phyloP scores from a whole-genome alignment of 2,797 vertebrate genomes.

The Dendrocincla fuliginosa region DNA sequence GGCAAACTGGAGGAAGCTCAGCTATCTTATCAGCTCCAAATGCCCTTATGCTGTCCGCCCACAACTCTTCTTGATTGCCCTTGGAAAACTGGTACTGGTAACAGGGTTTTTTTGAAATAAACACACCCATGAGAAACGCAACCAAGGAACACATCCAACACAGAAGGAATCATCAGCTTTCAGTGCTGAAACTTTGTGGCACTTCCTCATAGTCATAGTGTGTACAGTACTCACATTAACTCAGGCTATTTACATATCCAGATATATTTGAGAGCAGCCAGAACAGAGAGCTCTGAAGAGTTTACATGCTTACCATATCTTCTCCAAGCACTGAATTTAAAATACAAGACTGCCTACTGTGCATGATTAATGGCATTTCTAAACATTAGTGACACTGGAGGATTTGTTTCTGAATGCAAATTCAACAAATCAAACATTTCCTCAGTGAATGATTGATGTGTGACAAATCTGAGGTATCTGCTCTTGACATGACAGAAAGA shows the following conservation, averaged over 20 bases:
- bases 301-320: not conserved
- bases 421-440: not conserved
- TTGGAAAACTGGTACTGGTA: not conserved
- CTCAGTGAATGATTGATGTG: not conserved
- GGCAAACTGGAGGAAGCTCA: not conserved
- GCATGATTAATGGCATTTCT: not conserved
- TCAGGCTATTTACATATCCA: not conserved
- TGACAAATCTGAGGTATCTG: not conserved
- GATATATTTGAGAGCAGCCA: not conserved
- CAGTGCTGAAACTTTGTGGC: not conserved
- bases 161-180: not conserved
- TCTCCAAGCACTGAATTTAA: not conserved
- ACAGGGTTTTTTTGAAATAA: not conserved
- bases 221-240: not conserved
- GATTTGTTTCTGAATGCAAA: slow-evolving; percentile 2
- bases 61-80: not conserved
- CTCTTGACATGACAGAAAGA: not conserved
- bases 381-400: not conserved
- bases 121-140: not conserved
- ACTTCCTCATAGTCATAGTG: not conserved
- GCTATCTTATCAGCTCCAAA: not conserved
- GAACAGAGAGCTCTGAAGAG: not conserved
- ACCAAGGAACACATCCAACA: not conserved
- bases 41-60: not conserved
- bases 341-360: not conserved